A percentile compares a stretch with the other conserved stretches of the same genome.
These are phyloP conservation scores for Esperia sulphurella DNA, from an alignment of 2,888 invertebrate species.

Conservation along the genomic window DNA sequence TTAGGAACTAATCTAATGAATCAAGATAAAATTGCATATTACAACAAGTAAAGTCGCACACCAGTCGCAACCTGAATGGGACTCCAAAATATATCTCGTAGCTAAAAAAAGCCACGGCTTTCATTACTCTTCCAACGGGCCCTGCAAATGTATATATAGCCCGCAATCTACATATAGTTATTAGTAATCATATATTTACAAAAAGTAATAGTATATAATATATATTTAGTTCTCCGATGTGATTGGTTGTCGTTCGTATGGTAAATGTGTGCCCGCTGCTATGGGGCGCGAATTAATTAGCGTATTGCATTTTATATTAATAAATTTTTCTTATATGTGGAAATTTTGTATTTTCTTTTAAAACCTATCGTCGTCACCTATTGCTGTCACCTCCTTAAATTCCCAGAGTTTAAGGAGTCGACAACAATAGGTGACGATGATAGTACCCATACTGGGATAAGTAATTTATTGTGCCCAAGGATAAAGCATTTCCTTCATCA, in stretches of 20 bases:
- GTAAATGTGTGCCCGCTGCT: conserved; percentile 20
- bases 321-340: conserved; percentile 76
- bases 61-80: not conserved
- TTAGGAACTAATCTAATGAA: too few relatives aligned
- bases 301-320: conserved; percentile 72
- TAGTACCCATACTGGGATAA: too few relatives aligned
- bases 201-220: conserved; percentile 28
- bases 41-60: too few relatives aligned
- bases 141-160: conserved; percentile 1
- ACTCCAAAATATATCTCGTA: conserved; percentile 10
- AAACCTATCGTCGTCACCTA: too few relatives aligned
- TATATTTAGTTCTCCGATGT: conserved; percentile 30
- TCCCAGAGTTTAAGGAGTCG: too few relatives aligned
- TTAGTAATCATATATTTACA: conserved; percentile 50
- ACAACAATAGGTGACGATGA: too few relatives aligned
- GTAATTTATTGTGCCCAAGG: too few relatives aligned
- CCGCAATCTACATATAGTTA: conserved; percentile 21
- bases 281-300: conserved; percentile 43
- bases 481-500: too few relatives aligned
- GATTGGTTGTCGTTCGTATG: conserved; percentile 33
- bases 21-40: too few relatives aligned
- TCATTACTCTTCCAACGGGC: conserved; percentile 7
- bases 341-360: conserved; percentile 7
- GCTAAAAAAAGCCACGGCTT: conserved; percentile 15
- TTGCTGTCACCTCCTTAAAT: too few relatives aligned